phyloP scores from a whole-genome alignment of 1,140 invertebrate genomes.

The Euwallacea similis region DNA sequence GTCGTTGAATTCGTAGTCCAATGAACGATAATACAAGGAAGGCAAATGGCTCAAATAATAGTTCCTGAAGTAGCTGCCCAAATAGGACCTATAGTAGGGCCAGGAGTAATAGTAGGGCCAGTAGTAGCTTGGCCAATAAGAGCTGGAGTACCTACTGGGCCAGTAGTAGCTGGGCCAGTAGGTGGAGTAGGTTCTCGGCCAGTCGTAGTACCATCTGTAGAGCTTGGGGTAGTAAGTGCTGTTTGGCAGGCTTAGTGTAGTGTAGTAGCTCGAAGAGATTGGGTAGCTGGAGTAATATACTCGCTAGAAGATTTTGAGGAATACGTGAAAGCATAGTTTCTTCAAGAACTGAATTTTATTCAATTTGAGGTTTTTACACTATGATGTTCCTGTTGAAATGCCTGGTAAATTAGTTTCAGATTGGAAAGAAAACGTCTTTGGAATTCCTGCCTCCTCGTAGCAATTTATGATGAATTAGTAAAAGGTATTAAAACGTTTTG shows the following conservation, averaged over 20 bases:
- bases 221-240: conserved; percentile 38
- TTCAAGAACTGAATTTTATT: too few relatives aligned
- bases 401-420: too few relatives aligned
- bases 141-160: conserved; percentile 27
- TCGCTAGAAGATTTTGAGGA: conserved; percentile 34
- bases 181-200: conserved; percentile 38
- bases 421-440: too few relatives aligned
- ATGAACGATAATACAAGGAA: conserved; percentile 29
- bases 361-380: too few relatives aligned
- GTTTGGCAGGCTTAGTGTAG: conserved; percentile 39
- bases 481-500: too few relatives aligned
- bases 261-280: conserved; percentile 43
- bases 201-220: conserved; percentile 40
- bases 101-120: conserved; percentile 31
- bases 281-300: conserved; percentile 44
- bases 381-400: too few relatives aligned
- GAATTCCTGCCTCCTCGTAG: too few relatives aligned
- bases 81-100: conserved; percentile 38
- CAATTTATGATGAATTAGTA: too few relatives aligned
- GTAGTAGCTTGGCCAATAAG: conserved; percentile 18
- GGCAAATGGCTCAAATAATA: conserved; percentile 35
- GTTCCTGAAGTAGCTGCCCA: conserved; percentile 37
- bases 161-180: conserved; percentile 36
- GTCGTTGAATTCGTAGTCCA: conserved; percentile 41
- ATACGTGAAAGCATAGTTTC: neutral